phyloP scores from a whole-genome alignment of 2,888 invertebrate species.

The Protonemura montana region DNA sequence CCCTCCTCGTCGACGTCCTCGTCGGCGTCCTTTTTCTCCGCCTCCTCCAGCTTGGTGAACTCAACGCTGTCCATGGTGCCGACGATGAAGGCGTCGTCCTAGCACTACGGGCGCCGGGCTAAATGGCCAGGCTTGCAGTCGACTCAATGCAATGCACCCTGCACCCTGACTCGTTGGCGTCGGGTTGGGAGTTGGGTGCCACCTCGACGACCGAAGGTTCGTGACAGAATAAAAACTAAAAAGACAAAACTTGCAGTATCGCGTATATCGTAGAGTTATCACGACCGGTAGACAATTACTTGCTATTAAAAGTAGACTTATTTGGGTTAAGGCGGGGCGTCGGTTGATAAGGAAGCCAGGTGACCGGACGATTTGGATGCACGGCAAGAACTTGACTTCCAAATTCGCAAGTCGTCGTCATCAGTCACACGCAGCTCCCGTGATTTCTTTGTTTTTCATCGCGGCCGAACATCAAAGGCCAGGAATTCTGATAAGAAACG shows the following conservation, averaged over 20 bases:
- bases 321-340: not conserved
- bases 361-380: not conserved
- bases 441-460: too few species aligned
- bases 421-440: not conserved
- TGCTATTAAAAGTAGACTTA: not conserved
- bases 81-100: too few species aligned
- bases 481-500: too few species aligned
- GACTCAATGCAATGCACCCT: too few species aligned
- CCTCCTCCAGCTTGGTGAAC: not conserved
- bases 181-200: not conserved
- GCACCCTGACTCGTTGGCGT: not conserved
- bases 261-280: not conserved
- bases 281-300: too few species aligned
- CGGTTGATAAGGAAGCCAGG: not conserved
- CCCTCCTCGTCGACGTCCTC: not conserved
- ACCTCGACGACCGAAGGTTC: not conserved
- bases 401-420: not conserved
- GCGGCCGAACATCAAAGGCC: too few species aligned
- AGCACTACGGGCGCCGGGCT: too few species aligned
- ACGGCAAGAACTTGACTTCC: not conserved
- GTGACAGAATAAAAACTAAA: not conserved
- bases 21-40: not conserved
- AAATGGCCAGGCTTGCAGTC: too few species aligned
- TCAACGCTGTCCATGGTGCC: not conserved
- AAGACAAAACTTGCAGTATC: not conserved